Conservation (phyloP, 2,113 vertebrate species). For the Periophthalmodon schlosseri region DNA sequence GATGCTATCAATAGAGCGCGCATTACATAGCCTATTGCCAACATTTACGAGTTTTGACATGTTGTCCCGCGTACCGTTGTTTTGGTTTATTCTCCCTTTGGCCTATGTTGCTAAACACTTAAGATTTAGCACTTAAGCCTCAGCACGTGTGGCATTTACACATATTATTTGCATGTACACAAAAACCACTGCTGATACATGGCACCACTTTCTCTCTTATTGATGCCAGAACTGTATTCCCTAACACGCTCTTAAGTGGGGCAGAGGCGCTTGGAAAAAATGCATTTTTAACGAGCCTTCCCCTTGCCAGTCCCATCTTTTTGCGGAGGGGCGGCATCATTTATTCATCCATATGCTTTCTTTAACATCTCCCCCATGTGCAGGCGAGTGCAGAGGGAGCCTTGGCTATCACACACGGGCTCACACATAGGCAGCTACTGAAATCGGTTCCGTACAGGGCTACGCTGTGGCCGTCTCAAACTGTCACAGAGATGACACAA, state of each 20-base stretch:
- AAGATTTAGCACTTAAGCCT: background rate
- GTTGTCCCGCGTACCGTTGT: slow-evolving; percentile 7
- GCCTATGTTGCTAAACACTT: background rate
- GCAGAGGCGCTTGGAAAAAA: slow-evolving; percentile 66
- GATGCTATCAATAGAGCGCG: background rate
- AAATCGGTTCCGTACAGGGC: slow-evolving; percentile 43
- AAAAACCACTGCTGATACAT: background rate
- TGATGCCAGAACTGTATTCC: slow-evolving; percentile 41
- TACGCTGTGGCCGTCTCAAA: slow-evolving; percentile 27
- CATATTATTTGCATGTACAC: background rate
- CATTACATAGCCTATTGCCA: slow-evolving; percentile 7
- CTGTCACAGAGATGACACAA: slow-evolving; percentile 64
- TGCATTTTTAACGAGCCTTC: slow-evolving; percentile 72
- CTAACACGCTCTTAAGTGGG: slow-evolving; percentile 65
- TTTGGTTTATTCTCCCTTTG: background rate
- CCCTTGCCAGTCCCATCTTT: slow-evolving; percentile 52
- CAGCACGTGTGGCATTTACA: background rate
- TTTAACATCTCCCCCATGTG: slow-evolving; percentile 61
- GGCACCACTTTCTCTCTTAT: slow-evolving; percentile 19
- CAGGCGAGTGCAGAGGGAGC: slow-evolving; percentile 19
- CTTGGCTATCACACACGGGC: background rate
- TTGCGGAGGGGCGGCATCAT: slow-evolving; percentile 58
- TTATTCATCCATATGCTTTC: slow-evolving; percentile 72
- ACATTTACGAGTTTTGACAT: background rate
- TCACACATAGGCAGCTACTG: background rate